Evolutionary conservation across 2,888 invertebrate species (phyloP).

Genomic region (Drosophila pseudotakahashii): DNA sequence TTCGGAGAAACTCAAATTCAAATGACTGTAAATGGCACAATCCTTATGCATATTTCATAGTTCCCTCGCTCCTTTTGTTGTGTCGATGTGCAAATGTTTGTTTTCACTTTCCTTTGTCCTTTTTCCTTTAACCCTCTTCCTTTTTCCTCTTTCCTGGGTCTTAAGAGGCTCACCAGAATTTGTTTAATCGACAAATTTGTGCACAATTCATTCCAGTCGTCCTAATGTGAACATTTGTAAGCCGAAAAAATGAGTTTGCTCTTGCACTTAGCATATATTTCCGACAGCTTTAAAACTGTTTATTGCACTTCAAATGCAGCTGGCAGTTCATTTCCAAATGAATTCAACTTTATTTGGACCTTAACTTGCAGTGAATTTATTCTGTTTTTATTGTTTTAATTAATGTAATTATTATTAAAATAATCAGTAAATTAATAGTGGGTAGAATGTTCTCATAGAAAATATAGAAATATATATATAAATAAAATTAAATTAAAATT

Average conservation of each 20-base stretch:
- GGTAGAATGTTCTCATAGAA: no score
- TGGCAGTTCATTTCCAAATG: background rate
- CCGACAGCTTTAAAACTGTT: background rate
- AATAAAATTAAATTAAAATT: no score
- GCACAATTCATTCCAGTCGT: constrained; percentile 16
- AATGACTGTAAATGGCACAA: constrained; percentile 50
- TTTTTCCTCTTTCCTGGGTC: background rate
- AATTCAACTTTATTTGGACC: background rate
- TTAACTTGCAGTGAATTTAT: background rate
- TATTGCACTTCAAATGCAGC: constrained; percentile 1
- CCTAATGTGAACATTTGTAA: constrained; percentile 13
- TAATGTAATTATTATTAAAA: no score
- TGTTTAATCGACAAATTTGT: constrained; percentile 43
- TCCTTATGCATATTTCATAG: constrained; percentile 47
- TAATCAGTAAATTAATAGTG: no score
- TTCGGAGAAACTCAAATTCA: constrained; percentile 40
- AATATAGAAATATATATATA: no score
- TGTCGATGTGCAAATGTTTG: constrained; percentile 28
- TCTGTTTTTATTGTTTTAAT: no score
- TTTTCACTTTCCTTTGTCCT: constrained; percentile 38
- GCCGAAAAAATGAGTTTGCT: constrained; percentile 11
- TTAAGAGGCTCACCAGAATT: constrained; percentile 28
- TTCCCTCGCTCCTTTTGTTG: constrained; percentile 30
- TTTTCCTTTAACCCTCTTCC: background rate
- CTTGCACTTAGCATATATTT: constrained; percentile 6